phyloP scores from a whole-genome alignment of 2,113 vertebrate genomes.

The Sapajus apella region DNA sequence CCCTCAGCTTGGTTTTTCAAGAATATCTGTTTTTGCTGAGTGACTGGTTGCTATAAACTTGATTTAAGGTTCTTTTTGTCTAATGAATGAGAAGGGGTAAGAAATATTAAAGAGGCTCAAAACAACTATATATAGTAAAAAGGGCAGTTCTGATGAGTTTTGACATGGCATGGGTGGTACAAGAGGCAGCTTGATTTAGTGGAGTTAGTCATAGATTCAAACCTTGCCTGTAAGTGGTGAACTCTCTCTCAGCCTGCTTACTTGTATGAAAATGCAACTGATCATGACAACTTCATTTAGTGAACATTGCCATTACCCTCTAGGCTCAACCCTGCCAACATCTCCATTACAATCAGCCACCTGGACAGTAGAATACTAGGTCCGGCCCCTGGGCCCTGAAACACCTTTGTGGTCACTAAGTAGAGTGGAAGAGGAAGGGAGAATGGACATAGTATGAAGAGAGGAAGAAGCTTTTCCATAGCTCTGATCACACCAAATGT shows the following conservation, averaged over 20 bases:
- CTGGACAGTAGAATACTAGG: fast-evolving
- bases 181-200: not conserved
- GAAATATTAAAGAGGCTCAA: not conserved
- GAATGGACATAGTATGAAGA: not conserved
- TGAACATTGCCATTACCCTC: not conserved
- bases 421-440: not conserved
- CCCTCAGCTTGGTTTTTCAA: not conserved
- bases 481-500: not conserved
- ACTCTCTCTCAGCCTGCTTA: not conserved
- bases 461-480: not conserved
- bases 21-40: slow-evolving; percentile 38
- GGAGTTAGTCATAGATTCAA: not conserved
- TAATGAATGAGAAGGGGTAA: not conserved
- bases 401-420: not conserved
- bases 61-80: not conserved
- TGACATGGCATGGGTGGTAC: not conserved
- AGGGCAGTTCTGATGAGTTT: not conserved
- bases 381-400: not conserved
- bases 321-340: not conserved
- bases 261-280: not conserved
- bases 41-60: not conserved
- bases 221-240: not conserved
- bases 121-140: not conserved
- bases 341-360: no score
- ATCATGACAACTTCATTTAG: not conserved